These are phyloP conservation scores for Sinosuthora webbiana DNA, from an alignment of 2,113 vertebrate genomes.

Conservation along the genomic window DNA sequence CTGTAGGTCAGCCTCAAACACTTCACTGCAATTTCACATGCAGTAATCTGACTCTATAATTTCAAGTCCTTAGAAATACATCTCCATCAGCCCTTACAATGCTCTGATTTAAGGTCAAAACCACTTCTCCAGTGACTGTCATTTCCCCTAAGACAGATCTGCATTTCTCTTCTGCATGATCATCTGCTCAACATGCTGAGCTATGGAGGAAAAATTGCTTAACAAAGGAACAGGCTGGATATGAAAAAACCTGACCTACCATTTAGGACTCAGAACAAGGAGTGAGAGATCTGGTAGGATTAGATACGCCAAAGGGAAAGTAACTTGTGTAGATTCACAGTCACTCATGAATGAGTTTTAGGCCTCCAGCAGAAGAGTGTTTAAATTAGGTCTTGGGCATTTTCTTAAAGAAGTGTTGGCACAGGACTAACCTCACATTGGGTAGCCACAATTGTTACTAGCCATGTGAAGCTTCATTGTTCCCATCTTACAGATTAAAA, in stretches of 20 bases:
- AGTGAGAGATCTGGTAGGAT: background rate
- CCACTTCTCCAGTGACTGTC: background rate
- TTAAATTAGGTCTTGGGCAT: background rate
- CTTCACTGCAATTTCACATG: background rate
- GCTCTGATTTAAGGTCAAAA: background rate
- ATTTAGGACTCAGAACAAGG: background rate
- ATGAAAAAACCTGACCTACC: background rate
- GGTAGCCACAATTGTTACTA: background rate
- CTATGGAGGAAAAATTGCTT: background rate
- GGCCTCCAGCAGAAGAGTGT: background rate
- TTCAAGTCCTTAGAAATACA: background rate
- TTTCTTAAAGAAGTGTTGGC: background rate
- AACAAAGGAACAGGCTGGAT: background rate
- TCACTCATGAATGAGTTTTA: background rate
- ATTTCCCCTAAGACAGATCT: background rate
- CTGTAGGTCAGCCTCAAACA: background rate
- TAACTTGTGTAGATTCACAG: background rate
- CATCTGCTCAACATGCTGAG: background rate
- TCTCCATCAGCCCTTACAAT: background rate
- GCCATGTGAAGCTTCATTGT: background rate
- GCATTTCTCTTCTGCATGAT: background rate
- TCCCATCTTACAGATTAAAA: background rate
- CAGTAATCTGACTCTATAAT: background rate
- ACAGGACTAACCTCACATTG: background rate
- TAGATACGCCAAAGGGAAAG: background rate